These are phyloP conservation scores for Todus mexicanus DNA, from an alignment of 2,797 vertebrate species.

Conservation along the genomic window DNA sequence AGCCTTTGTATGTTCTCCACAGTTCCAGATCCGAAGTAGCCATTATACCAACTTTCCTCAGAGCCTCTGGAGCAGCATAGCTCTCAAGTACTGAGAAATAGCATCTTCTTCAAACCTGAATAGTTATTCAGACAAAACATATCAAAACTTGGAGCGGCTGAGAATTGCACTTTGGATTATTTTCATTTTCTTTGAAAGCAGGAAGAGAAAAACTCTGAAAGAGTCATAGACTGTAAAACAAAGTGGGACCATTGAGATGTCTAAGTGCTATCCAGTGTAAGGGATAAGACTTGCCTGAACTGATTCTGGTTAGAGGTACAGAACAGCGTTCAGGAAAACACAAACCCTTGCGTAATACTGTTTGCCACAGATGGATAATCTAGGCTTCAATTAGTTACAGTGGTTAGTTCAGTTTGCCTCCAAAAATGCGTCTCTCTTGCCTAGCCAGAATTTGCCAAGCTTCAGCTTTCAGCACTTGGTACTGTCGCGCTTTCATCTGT, in stretches of 20 bases:
- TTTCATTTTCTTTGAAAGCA: background rate
- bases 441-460: background rate
- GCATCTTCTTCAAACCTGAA: background rate
- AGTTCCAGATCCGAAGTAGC: background rate
- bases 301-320: background rate
- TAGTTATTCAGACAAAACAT: background rate
- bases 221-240: background rate
- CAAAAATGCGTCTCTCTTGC: background rate
- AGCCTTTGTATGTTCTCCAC: background rate
- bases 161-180: background rate
- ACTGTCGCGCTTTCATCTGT: background rate
- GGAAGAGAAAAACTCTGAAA: background rate
- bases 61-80: background rate
- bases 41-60: background rate
- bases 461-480: background rate
- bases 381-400: constrained; percentile 3
- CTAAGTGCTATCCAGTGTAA: background rate
- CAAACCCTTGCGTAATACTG: background rate
- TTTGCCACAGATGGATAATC: background rate
- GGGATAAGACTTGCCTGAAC: background rate
- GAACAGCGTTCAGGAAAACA: background rate
- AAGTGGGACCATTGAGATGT: background rate
- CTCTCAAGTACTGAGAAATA: background rate
- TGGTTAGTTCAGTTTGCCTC: background rate
- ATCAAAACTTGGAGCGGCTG: background rate